phyloP scores from a whole-genome alignment of 1,140 invertebrate species.

The Mylabris phalerata region DNA sequence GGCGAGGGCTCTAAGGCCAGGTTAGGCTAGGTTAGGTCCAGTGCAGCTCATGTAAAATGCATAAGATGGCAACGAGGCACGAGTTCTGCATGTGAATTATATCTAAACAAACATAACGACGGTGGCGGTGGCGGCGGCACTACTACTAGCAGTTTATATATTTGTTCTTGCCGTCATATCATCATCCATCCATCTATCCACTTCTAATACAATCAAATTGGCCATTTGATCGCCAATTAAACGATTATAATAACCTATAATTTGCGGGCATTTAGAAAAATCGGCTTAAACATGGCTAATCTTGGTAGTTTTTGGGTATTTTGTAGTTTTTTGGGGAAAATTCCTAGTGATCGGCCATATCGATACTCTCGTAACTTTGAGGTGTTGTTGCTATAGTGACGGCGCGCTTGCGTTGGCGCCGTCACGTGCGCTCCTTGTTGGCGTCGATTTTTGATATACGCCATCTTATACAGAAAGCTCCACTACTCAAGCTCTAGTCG shows the following conservation, averaged over 20 bases:
- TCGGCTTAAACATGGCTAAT: no score
- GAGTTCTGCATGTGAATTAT: constrained; percentile 40
- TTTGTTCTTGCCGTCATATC: no score
- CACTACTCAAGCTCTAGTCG: neutral
- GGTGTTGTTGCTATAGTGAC: constrained; percentile 33
- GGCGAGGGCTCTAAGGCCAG: constrained; percentile 30
- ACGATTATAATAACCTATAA: no score
- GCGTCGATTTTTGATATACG: constrained; percentile 39
- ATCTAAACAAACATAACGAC: constrained; percentile 36
- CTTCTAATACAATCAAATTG: no score
- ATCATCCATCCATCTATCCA: no score
- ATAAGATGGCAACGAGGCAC: constrained; percentile 44
- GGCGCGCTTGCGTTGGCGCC: constrained; percentile 29
- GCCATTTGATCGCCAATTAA: no score
- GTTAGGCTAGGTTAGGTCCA: constrained; percentile 42
- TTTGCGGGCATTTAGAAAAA: no score
- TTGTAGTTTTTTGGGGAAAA: no score
- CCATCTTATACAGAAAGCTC: constrained; percentile 32
- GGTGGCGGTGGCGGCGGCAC: neutral
- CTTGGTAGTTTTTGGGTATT: no score
- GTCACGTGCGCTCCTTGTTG: constrained; percentile 35
- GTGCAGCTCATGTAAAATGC: constrained; percentile 50
- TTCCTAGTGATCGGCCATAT: constrained; percentile 22
- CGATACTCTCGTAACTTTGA: constrained; percentile 30
- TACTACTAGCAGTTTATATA: no score